phyloP scores from a whole-genome alignment of 2,797 vertebrate species.

The Melanotaenia boesemani region DNA sequence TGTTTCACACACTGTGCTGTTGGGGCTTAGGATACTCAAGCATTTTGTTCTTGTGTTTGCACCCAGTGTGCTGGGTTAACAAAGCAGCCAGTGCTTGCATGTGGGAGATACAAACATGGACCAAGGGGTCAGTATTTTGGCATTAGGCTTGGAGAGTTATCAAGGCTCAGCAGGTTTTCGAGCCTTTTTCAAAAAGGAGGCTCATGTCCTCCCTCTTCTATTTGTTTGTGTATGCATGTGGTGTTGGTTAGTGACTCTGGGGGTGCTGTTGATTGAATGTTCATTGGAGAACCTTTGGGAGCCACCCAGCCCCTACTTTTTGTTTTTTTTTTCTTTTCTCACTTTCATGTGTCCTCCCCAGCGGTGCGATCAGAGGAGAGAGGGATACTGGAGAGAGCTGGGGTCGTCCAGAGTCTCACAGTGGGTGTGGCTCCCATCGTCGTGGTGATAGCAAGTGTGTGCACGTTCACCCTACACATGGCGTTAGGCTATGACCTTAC shows the following conservation, averaged over 20 bases:
- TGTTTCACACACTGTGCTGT: constrained; percentile 39
- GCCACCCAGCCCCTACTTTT: constrained; percentile 24
- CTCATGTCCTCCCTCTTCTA: constrained; percentile 39
- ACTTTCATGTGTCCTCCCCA: constrained; percentile 55
- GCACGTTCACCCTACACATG: constrained; percentile 89
- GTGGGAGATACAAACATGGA: constrained; percentile 57
- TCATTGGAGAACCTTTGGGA: constrained; percentile 24
- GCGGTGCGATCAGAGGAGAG: constrained; percentile 84
- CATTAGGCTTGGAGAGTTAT: constrained; percentile 60
- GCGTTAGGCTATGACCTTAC: constrained; percentile 85
- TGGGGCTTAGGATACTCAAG: constrained; percentile 40
- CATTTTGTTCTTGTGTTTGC: constrained; percentile 48
- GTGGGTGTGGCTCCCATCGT: constrained; percentile 85
- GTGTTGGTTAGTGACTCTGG: constrained; percentile 37
- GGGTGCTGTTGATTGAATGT: constrained; percentile 43
- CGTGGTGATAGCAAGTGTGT: constrained; percentile 87
- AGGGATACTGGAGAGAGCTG: constrained; percentile 81
- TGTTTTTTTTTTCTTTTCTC: constrained; percentile 12
- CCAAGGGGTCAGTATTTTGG: constrained; percentile 35
- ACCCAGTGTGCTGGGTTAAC: constrained; percentile 46
- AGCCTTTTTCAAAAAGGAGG: constrained; percentile 47
- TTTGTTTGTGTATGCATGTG: constrained; percentile 55
- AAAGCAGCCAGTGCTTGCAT: constrained; percentile 53
- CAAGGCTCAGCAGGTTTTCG: constrained; percentile 62
- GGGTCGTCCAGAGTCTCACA: constrained; percentile 85